Base-by-base conservation (phyloP, 2,888 invertebrate species). In the Sepioteuthis lessoniana region DNA sequence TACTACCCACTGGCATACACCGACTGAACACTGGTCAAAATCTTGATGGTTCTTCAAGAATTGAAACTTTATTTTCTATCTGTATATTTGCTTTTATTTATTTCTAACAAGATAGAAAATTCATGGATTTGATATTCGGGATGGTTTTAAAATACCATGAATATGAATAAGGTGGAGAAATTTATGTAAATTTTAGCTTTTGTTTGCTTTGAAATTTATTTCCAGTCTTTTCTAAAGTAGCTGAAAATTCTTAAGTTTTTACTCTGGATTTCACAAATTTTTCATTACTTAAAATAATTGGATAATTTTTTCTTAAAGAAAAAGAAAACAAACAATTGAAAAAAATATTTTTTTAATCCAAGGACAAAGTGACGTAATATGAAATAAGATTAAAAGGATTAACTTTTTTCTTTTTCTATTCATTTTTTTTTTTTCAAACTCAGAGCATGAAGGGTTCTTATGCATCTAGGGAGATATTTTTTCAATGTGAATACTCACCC, bases 231-330 rank as follows among this genome's bases (percentile, higher is more conserved):
- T 35, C 76, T 76, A 76, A 76, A 76, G 76, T 35, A 76, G n/a
- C 19, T 35, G n/a, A 76, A 76, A 76, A 76, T n/a, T 16, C n/a
- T 76, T 76, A 76, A n/a, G 76, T n/a, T 76, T n/a, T 76, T 35
- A 76, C 10, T 76, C 76, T n/a, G n/a, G n/a, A 76, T 76, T 76
- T 76, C n/a, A 76, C n/a, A n/a, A 76, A 76, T 76, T 76, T 76
- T 76, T 76, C 76, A 76, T 76, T 76, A 76, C 76, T 76, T 76
- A 76, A 76, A 76, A 76, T 76, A 76, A 76, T 76, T 76, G 76
- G 76, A 76, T 76, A 76, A 76, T n/a, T n/a, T n/a, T 76, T n/a
- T 35, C 4, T n/a, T n/a, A 76, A 76, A n/a, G 76, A 35, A 76
- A 16, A n/a, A 16, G 16, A 76, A 35, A 76, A 76, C n/a, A 76